phyloP scores from a whole-genome alignment of 2,113 vertebrate genomes.

The Lampris incognitus region DNA sequence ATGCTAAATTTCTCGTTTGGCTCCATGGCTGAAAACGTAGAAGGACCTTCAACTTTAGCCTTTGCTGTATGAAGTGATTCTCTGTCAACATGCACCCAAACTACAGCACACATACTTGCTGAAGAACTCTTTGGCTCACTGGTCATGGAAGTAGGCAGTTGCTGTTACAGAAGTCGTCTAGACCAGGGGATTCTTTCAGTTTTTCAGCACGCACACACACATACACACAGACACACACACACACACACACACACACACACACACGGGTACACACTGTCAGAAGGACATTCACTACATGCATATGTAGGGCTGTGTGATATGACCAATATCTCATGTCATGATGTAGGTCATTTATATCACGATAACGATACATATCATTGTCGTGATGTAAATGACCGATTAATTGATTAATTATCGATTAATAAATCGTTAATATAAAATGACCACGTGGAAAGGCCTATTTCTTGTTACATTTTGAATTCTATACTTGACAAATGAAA shows the following conservation, averaged over 20 bases:
- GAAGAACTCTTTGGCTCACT: background rate
- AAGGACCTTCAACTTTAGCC: background rate
- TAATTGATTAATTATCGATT: too few species aligned
- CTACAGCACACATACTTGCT: background rate
- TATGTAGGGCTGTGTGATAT: too few species aligned
- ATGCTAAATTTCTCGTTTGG: conserved; percentile 17
- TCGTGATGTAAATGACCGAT: too few species aligned
- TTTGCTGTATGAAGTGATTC: conserved; percentile 24
- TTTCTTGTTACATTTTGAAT: too few species aligned
- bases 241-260: conserved; percentile 1
- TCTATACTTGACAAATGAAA: too few species aligned
- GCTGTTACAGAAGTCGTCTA: too few species aligned
- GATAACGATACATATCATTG: too few species aligned
- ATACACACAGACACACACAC: conserved; percentile 2
- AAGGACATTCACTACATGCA: too few species aligned
- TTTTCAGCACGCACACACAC: conserved; percentile 1
- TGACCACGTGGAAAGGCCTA: too few species aligned
- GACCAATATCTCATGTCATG: too few species aligned
- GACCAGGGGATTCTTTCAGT: background rate
- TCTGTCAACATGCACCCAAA: background rate
- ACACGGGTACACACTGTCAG: background rate
- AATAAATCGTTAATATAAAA: too few species aligned
- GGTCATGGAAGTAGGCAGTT: background rate
- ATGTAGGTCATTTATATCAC: too few species aligned
- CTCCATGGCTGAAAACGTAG: conserved; percentile 15